phyloP scores from a whole-genome alignment of 2,797 vertebrate genomes.

The Phrynocephalus guinanensis region DNA sequence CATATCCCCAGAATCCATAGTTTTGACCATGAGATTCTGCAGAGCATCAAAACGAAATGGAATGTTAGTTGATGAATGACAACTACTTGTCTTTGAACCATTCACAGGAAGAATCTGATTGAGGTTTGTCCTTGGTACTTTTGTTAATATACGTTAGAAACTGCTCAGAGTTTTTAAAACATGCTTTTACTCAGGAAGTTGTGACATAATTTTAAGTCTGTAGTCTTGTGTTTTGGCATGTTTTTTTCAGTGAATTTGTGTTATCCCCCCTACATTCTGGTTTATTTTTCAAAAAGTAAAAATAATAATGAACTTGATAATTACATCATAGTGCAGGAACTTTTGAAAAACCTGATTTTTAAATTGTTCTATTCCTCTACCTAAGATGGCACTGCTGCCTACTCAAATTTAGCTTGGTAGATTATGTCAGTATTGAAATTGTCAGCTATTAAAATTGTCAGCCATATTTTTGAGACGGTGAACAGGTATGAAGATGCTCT shows the following conservation, averaged over 20 bases:
- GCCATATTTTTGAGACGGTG: neutral
- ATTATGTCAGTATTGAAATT: neutral
- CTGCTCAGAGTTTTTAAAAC: neutral
- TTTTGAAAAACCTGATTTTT: neutral
- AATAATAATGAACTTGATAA: neutral
- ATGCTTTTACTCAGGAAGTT: neutral
- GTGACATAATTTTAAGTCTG: neutral
- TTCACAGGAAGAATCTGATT: neutral
- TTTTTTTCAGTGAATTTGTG: neutral
- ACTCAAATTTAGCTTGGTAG: neutral
- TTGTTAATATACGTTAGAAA: neutral
- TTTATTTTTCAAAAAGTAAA: constrained; percentile 9
- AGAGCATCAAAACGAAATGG: neutral
- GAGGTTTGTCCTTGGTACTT: neutral
- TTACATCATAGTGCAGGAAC: constrained; percentile 1
- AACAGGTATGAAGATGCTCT: constrained; percentile 8
- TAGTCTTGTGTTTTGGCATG: neutral
- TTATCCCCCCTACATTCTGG: neutral
- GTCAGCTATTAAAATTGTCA: neutral
- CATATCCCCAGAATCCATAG: neutral
- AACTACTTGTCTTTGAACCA: neutral
- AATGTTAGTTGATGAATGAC: neutral
- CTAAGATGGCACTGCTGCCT: neutral
- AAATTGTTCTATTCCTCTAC: neutral
- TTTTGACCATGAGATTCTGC: neutral